Percentiles rank a stretch among this genome's conserved stretches.
Evolutionary conservation across 2,797 vertebrate species (phyloP).

Genomic region (Spinus olivaceus): DNA sequence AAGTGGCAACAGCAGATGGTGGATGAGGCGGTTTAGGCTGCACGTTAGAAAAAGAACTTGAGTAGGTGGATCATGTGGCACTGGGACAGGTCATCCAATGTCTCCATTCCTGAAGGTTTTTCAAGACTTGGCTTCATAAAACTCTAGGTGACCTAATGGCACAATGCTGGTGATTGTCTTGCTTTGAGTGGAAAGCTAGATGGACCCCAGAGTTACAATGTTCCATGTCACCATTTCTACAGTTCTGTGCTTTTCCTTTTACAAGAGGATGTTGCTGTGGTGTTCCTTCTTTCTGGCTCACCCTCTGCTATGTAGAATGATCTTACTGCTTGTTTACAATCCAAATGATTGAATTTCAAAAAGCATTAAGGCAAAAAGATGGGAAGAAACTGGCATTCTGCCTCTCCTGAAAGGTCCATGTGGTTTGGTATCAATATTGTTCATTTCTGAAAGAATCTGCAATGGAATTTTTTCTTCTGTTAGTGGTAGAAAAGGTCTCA

Average conservation of each 20-base stretch:
- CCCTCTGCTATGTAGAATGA: neutral
- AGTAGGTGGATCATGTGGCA: neutral
- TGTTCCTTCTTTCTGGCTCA: neutral
- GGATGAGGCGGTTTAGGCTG: neutral
- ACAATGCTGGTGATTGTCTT: neutral
- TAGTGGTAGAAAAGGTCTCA: neutral
- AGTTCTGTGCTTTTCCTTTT: neutral
- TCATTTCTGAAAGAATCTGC: neutral
- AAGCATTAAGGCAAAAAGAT: neutral
- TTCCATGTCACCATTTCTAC: neutral
- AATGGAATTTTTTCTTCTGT: neutral
- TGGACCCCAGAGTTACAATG: neutral
- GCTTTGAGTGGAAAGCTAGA: neutral
- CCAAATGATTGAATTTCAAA: neutral
- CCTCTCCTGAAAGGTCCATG: neutral
- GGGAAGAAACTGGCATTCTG: neutral
- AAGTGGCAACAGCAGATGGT: neutral
- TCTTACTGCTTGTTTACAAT: neutral
- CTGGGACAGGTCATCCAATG: neutral
- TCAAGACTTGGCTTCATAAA: neutral
- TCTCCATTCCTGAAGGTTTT: neutral
- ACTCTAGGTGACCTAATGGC: neutral
- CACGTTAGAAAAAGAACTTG: neutral
- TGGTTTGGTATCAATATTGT: neutral
- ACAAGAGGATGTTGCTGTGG: neutral